Evolutionary conservation across 1,140 invertebrate genomes (phyloP).

Genomic region (Papilio xuthus): DNA sequence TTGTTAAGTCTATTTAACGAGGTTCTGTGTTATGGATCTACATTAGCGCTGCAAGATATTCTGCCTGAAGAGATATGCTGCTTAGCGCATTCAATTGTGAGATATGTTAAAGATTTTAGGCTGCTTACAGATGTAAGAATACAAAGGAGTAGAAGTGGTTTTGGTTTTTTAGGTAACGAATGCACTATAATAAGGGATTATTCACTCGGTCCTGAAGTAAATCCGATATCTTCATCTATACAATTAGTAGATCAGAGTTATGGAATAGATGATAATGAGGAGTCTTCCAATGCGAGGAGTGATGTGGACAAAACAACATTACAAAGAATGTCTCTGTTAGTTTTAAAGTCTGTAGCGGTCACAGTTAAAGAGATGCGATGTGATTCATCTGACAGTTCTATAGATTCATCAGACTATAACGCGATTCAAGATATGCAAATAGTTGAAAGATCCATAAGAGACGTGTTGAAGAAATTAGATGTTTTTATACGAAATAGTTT

Average conservation of each 20-base stretch:
- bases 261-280: slow-evolving; percentile 65
- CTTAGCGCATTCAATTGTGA: slow-evolving; percentile 91
- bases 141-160: slow-evolving; percentile 79
- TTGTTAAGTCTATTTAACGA: slow-evolving; percentile 92
- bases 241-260: slow-evolving; percentile 74
- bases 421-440: slow-evolving; percentile 94
- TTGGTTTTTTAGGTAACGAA: slow-evolving; percentile 82
- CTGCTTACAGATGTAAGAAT: slow-evolving; percentile 85
- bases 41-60: slow-evolving; percentile 92
- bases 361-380: slow-evolving; percentile 94
- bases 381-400: slow-evolving; percentile 91
- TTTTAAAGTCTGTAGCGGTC: slow-evolving; percentile 93
- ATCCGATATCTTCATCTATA: slow-evolving; percentile 62
- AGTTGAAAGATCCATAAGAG: slow-evolving; percentile 91
- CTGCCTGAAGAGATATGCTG: slow-evolving; percentile 93
- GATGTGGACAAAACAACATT: slow-evolving; percentile 87
- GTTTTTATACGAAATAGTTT: slow-evolving; percentile 90
- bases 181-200: slow-evolving; percentile 71
- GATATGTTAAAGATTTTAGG: slow-evolving; percentile 92
- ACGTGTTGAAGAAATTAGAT: slow-evolving; percentile 91
- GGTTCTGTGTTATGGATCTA: slow-evolving; percentile 94
- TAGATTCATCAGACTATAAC: slow-evolving; percentile 91
- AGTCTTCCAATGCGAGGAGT: slow-evolving; percentile 58
- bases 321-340: slow-evolving; percentile 91
- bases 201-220: slow-evolving; percentile 63